Conservation (phyloP, 2,113 vertebrate genomes). For the Ardeotis arabs region DNA sequence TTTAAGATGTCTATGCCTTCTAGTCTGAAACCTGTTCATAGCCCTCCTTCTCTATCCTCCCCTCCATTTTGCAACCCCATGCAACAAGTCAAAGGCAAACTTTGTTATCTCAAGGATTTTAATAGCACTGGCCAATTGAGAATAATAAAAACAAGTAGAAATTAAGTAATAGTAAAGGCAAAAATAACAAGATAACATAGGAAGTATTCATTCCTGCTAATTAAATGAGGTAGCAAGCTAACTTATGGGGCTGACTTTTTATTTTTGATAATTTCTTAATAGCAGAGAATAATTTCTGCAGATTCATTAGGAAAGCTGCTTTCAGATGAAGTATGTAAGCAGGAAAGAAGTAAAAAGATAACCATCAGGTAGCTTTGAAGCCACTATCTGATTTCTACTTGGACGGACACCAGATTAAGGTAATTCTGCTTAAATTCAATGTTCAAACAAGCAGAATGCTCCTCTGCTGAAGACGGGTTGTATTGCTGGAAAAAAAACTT, state of each 20-base stretch:
- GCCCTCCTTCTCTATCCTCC: neutral
- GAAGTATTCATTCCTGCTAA: constrained; percentile 20
- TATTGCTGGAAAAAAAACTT: neutral
- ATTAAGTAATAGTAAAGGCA: constrained; percentile 4
- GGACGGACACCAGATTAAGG: neutral
- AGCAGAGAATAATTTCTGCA: neutral
- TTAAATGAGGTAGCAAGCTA: constrained; percentile 66
- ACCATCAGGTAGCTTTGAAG: neutral
- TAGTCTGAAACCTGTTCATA: neutral
- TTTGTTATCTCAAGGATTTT: constrained; percentile 27
- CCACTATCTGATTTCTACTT: neutral
- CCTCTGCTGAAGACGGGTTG: neutral
- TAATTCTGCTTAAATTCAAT: neutral
- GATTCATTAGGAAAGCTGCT: constrained; percentile 9
- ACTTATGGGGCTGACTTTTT: constrained; percentile 8
- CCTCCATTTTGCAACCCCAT: neutral
- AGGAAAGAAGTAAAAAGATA: neutral
- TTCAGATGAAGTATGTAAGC: neutral
- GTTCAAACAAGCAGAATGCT: neutral
- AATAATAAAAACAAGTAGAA: constrained; percentile 44
- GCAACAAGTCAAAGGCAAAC: constrained; percentile 5
- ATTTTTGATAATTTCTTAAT: neutral
- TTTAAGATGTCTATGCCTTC: neutral
- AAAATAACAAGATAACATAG: constrained; percentile 14
- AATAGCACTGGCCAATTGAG: constrained; percentile 40